Conservation (phyloP, 1,140 invertebrate genomes). For the Myzus persicae region DNA sequence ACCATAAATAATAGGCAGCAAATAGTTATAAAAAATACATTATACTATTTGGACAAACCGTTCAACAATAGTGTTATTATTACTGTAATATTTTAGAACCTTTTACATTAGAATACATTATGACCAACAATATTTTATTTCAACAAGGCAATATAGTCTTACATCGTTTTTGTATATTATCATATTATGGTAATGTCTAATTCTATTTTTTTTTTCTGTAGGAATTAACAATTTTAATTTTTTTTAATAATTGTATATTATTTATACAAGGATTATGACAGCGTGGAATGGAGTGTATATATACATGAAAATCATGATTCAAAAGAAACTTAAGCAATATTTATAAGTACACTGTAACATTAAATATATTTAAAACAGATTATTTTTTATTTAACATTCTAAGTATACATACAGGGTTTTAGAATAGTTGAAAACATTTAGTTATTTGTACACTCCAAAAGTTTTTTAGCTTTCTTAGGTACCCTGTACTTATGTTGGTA, state of each 20-base stretch:
- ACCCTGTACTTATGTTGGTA: not conserved
- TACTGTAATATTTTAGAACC: not conserved
- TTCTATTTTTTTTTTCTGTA: too few species aligned
- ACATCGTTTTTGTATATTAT: not conserved
- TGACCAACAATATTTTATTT: not conserved
- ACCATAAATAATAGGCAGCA: too few species aligned
- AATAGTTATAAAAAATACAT: too few species aligned
- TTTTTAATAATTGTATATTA: not conserved
- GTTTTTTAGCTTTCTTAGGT: not conserved
- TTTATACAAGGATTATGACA: not conserved
- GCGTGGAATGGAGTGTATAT: too few species aligned
- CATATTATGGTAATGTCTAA: too few species aligned
- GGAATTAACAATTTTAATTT: too few species aligned
- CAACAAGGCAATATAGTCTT: not conserved
- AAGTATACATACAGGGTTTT: not conserved
- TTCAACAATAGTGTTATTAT: not conserved
- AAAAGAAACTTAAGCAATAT: constrained; percentile 32
- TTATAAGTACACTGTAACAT: constrained; percentile 35
- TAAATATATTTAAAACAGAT: constrained; percentile 13
- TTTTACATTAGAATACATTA: not conserved
- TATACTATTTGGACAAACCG: too few species aligned
- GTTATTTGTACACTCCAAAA: not conserved
- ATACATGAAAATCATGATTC: not conserved
- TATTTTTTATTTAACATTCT: not conserved
- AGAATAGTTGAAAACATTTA: not conserved